Evolutionary conservation across 2,888 invertebrate species (phyloP), one percentile per base, ranked within the genome.

Genomic region (Timema cristinae): DNA sequence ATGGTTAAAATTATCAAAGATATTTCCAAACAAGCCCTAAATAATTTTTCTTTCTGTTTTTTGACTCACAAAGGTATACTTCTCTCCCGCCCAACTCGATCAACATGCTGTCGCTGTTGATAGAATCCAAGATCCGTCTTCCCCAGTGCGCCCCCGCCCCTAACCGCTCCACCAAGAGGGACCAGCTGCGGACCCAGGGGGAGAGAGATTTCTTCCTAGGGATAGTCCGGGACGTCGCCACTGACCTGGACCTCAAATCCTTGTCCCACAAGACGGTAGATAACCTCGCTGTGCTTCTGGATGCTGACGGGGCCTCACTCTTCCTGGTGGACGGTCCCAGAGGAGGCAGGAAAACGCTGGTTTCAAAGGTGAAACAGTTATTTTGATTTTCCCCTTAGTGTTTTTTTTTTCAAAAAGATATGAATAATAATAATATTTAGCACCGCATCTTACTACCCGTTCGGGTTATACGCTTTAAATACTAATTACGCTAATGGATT

Each of bases 181-280:
- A 81, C 67, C 76, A 79, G 69, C 77, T 79, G 50, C 75, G 78
- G 59, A 73, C 75, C 15, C 79, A 78, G 75, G 84, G 84, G 74
- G 85, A 85, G 75, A 77, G 82, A 50, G 84, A 84, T 73, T 86
- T 86, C 78, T 84, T 85, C 77, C 79, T 85, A 73, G 83, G 84
- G 76, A 83, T 84, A 74, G 84, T 85, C 48, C 82, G 85, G 73
- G 86, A 86, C 77, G 84, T 85, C 68, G 84, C 85, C 50, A 84
- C 84, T 68, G 86, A 85, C 76, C 79, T 86, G 70, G 84, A 85
- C 77, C 80, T 85, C 10, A 81, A 80, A 76, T 83, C 82, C 72
- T 78, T 86, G 59, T 84, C 84, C 51, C 80, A 82, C 69, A 84
- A 85, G 78, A 84, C 84, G 66, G 81, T 83, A n/a, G 82, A 83